phyloP scores from a whole-genome alignment of 1,140 invertebrate species.

The Drosophila trapezifrons region DNA sequence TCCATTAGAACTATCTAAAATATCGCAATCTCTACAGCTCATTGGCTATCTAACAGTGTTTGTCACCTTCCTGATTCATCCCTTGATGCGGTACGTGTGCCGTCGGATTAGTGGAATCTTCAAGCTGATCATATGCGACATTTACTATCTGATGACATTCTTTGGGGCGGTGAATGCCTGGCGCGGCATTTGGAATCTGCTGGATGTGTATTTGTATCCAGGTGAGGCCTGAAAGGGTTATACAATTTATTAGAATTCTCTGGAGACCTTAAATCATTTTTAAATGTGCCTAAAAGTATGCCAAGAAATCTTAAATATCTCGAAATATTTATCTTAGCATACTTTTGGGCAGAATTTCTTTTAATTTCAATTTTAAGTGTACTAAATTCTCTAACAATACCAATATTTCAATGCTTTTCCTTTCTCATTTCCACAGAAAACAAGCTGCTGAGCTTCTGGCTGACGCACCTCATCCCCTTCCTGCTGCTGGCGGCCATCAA shows the following conservation, averaged over 20 bases:
- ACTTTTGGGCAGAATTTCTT: too few relatives aligned
- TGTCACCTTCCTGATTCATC: conserved; percentile 90
- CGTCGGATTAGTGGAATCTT: conserved; percentile 87
- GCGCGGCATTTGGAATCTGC: conserved; percentile 92
- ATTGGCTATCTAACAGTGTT: conserved; percentile 90
- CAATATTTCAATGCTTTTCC: background rate
- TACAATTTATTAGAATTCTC: background rate
- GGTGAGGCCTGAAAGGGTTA: conserved; percentile 80
- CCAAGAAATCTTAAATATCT: too few relatives aligned
- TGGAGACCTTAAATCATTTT: background rate
- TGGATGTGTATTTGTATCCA: conserved; percentile 92
- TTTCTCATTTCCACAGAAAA: conserved; percentile 85
- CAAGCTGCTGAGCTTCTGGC: conserved; percentile 90
- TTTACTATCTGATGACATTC: conserved; percentile 91
- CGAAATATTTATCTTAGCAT: rapidly evolving
- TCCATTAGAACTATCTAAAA: background rate
- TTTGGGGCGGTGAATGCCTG: conserved; percentile 93
- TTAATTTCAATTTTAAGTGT: too few relatives aligned
- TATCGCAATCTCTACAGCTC: conserved; percentile 84
- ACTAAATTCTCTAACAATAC: too few relatives aligned
- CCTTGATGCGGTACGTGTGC: conserved; percentile 88
- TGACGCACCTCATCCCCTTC: conserved; percentile 90
- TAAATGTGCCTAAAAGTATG: background rate
- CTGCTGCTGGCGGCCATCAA: conserved; percentile 91
- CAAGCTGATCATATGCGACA: conserved; percentile 89